Conservation (phyloP, 1,140 invertebrate genomes). For the Eriocheir sinensis region DNA sequence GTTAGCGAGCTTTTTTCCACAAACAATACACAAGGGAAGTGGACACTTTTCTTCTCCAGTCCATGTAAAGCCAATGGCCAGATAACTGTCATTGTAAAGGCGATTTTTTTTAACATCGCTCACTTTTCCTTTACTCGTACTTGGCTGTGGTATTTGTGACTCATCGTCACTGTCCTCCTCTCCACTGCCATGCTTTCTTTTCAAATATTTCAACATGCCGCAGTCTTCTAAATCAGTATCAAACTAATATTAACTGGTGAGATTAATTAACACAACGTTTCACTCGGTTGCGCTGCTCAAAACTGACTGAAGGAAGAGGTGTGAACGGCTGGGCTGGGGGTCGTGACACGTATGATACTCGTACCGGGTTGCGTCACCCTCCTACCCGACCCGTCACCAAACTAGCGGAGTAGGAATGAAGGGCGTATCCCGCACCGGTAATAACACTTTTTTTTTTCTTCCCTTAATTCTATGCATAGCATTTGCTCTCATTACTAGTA, state of each 20-base stretch:
- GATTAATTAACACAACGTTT: neutral
- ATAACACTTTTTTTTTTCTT: neutral
- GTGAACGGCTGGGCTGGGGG: neutral
- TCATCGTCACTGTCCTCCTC: constrained; percentile 29
- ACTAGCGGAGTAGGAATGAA: neutral
- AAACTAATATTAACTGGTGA: constrained; percentile 28
- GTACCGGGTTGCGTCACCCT: neutral
- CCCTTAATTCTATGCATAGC: neutral
- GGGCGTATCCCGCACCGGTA: neutral
- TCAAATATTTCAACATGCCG: constrained; percentile 38
- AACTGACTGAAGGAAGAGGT: neutral
- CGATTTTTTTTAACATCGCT: constrained; percentile 50
- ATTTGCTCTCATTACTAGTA: neutral
- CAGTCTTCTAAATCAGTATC: neutral
- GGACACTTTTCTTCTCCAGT: neutral
- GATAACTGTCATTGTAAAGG: neutral
- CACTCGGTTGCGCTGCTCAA: neutral
- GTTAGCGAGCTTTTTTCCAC: constrained; percentile 15
- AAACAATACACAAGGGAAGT: constrained; percentile 30
- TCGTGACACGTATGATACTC: neutral
- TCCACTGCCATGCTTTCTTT: constrained; percentile 37
- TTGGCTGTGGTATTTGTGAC: constrained; percentile 10
- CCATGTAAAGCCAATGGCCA: constrained; percentile 30
- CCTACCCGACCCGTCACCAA: neutral
- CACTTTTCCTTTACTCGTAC: constrained; percentile 39